Conservation (phyloP, 2,797 vertebrate genomes). For the Chelidonichthys spinosus region DNA sequence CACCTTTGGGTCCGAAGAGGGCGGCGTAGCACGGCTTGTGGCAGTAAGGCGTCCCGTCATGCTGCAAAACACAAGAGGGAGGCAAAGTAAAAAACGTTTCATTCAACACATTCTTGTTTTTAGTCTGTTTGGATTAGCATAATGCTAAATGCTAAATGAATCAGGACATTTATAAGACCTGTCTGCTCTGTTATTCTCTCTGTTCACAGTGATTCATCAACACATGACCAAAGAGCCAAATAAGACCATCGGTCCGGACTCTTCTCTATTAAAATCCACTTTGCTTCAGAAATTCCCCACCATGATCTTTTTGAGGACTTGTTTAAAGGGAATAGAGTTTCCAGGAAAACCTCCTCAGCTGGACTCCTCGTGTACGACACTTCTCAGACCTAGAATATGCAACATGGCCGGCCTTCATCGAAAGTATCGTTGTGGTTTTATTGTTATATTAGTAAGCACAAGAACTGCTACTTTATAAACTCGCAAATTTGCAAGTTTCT, state of each 20-base stretch:
- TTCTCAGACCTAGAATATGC: neutral
- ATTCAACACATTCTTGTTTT: conserved; percentile 8
- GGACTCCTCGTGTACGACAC: neutral
- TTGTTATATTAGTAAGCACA: neutral
- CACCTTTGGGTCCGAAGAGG: conserved; percentile 83
- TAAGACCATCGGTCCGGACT: neutral
- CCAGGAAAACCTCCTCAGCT: neutral
- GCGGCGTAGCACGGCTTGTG: conserved; percentile 83
- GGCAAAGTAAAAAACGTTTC: neutral
- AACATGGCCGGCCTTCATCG: neutral
- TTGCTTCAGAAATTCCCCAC: neutral
- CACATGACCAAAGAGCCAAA: neutral
- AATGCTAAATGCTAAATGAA: neutral
- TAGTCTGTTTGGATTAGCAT: conserved; percentile 18
- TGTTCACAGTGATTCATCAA: neutral
- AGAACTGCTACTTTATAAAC: neutral
- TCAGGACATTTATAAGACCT: neutral
- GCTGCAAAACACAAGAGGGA: conserved; percentile 65
- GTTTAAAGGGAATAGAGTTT: neutral
- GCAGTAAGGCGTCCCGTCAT: conserved; percentile 81
- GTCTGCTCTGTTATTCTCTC: conserved; percentile 1
- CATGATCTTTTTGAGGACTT: neutral
- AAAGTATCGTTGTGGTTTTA: neutral
- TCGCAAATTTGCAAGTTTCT: too few species aligned
- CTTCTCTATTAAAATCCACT: too few species aligned